Evolutionary conservation across 2,888 invertebrate species (phyloP).

Genomic region (Psococerastis gibbosa): DNA sequence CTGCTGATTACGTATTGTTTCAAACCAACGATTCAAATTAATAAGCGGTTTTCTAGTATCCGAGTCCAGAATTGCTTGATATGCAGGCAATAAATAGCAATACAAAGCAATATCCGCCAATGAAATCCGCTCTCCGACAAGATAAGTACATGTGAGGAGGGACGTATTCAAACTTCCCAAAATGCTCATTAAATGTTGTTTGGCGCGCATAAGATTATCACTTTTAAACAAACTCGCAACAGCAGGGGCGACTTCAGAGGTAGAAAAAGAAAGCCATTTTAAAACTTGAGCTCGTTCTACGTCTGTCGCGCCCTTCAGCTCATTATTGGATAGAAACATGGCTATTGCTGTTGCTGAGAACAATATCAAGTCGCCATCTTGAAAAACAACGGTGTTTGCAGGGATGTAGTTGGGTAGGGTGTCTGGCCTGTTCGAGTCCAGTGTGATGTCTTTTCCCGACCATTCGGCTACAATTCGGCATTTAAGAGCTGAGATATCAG

Average conservation of each 20-base stretch:
- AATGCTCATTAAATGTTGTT: constrained; percentile 18
- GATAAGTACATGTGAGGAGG: constrained; percentile 24
- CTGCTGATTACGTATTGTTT: constrained; percentile 25
- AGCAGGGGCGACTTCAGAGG: constrained; percentile 24
- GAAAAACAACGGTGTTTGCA: constrained; percentile 16
- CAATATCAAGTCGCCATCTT: constrained; percentile 19
- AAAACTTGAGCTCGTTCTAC: constrained; percentile 23
- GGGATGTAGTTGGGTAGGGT: not conserved
- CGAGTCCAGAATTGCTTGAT: constrained; percentile 21
- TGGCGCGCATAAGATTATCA: constrained; percentile 17
- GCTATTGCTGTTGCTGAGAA: constrained; percentile 24
- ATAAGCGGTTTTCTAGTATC: constrained; percentile 20
- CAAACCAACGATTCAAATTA: constrained; percentile 27
- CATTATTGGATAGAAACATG: constrained; percentile 22
- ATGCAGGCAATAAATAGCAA: constrained; percentile 23
- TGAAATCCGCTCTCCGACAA: constrained; percentile 26
- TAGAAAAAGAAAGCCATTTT: constrained; percentile 26
- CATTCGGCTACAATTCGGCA: constrained; percentile 22
- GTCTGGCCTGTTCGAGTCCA: constrained; percentile 6
- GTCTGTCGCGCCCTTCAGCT: constrained; percentile 20
- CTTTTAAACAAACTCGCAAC: constrained; percentile 20
- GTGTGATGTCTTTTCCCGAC: constrained; percentile 19
- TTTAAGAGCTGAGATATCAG: constrained; percentile 19
- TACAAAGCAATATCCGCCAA: constrained; percentile 26
- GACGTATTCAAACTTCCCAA: not conserved